Conservation (phyloP, 2,888 invertebrate genomes). For the Troides helena region DNA sequence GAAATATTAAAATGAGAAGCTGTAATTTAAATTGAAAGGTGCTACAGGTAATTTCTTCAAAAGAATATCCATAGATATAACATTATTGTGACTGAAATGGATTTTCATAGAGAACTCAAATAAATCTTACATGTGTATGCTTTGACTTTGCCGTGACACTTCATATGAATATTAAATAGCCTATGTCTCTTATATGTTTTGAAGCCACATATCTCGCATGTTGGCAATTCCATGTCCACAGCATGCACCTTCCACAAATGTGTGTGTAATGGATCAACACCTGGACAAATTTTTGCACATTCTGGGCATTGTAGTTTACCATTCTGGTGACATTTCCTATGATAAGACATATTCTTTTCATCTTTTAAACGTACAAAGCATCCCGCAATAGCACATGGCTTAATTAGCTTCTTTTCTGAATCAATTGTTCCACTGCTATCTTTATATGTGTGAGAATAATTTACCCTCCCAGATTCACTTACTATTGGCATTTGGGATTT, state of each 20-base stretch:
- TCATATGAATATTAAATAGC: slow-evolving; percentile 86
- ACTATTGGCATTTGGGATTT: slow-evolving; percentile 42
- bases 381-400: slow-evolving; percentile 74
- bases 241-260: slow-evolving; percentile 90
- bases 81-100: neutral
- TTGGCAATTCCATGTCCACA: slow-evolving; percentile 89
- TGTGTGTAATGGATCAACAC: slow-evolving; percentile 85
- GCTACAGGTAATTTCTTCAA: too few species aligned
- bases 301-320: slow-evolving; percentile 82
- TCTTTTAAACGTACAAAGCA: slow-evolving; percentile 81
- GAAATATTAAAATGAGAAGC: too few species aligned
- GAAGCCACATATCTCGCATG: slow-evolving; percentile 87
- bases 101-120: slow-evolving; percentile 1
- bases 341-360: slow-evolving; percentile 81
- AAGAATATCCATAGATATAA: too few species aligned
- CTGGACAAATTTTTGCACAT: slow-evolving; percentile 78
- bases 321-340: slow-evolving; percentile 82
- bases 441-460: slow-evolving; percentile 34
- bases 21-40: too few species aligned
- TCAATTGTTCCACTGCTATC: slow-evolving; percentile 35
- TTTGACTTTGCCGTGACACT: slow-evolving; percentile 85
- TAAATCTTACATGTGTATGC: slow-evolving; percentile 77
- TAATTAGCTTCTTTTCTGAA: slow-evolving; percentile 42
- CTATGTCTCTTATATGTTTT: slow-evolving; percentile 86
- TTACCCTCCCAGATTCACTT: slow-evolving; percentile 36